Evolutionary conservation across 2,888 invertebrate genomes (phyloP).

Genomic region (Acheta domesticus): DNA sequence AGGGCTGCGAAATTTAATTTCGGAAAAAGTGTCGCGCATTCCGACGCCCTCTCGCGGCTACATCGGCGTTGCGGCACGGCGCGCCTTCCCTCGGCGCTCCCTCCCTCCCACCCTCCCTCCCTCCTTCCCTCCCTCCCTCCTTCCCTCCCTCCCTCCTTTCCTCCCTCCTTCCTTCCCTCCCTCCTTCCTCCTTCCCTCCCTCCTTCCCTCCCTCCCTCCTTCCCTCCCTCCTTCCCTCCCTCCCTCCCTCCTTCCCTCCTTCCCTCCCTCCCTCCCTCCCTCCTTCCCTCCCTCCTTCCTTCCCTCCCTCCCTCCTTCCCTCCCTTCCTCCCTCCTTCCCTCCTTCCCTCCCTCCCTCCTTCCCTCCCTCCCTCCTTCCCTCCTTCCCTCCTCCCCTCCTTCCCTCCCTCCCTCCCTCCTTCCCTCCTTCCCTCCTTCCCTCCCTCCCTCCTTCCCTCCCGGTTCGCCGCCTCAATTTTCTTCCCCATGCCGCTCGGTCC

Average conservation of each 20-base stretch:
- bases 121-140: not conserved
- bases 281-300: not conserved
- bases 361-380: not conserved
- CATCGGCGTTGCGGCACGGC: not conserved
- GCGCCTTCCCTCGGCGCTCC: not conserved
- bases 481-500: not conserved
- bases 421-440: not conserved
- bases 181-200: not conserved
- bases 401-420: not conserved
- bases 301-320: not conserved
- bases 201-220: not conserved
- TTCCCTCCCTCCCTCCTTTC: not conserved
- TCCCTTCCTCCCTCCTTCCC: not conserved
- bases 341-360: not conserved
- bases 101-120: not conserved
- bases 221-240: not conserved
- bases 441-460: not conserved
- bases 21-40: slow-evolving; percentile 18
- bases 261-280: not conserved
- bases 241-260: not conserved
- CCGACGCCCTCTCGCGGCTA: not conserved
- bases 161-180: not conserved
- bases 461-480: not conserved
- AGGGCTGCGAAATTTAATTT: slow-evolving; percentile 1
- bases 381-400: not conserved